phyloP scores from a whole-genome alignment of 2,888 invertebrate species.

The Agrotis exclamationis region DNA sequence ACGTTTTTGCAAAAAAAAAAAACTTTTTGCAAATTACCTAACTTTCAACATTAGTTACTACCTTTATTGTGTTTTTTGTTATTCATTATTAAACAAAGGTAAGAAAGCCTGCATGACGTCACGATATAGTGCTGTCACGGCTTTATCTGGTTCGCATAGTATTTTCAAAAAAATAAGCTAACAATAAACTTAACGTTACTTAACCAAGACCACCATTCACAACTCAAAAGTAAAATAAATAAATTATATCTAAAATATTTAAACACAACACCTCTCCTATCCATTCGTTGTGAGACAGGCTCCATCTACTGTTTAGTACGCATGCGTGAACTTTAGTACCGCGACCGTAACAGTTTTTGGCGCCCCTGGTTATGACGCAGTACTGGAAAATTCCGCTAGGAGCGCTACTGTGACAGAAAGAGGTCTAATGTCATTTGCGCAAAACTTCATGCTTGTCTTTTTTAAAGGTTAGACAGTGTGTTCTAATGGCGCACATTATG shows the following conservation, averaged over 20 bases:
- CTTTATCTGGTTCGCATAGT: no score
- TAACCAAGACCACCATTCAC: no score
- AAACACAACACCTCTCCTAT: conserved; percentile 67
- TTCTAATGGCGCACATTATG: background rate
- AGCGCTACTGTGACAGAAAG: conserved; percentile 11
- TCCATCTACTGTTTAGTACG: conserved; percentile 63
- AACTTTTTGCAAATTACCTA: no score
- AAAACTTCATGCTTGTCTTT: background rate
- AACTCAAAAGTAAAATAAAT: conserved; percentile 12
- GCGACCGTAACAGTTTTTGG: conserved; percentile 50
- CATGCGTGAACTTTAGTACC: conserved; percentile 72
- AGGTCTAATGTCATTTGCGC: background rate
- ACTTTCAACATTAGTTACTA: no score
- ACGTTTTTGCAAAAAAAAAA: no score
- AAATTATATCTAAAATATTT: conserved; percentile 59
- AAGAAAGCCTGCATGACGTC: no score
- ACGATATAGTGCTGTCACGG: no score
- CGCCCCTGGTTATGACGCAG: conserved; percentile 50
- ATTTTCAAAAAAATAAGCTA: no score
- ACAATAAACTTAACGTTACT: no score
- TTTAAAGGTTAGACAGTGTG: background rate
- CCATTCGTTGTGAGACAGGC: conserved; percentile 74
- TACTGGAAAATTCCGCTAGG: conserved; percentile 35
- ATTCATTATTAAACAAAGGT: no score
- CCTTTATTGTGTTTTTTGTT: no score